These are phyloP conservation scores for Porphyrio hochstetteri DNA, from an alignment of 2,113 vertebrate species.

Conservation along the genomic window DNA sequence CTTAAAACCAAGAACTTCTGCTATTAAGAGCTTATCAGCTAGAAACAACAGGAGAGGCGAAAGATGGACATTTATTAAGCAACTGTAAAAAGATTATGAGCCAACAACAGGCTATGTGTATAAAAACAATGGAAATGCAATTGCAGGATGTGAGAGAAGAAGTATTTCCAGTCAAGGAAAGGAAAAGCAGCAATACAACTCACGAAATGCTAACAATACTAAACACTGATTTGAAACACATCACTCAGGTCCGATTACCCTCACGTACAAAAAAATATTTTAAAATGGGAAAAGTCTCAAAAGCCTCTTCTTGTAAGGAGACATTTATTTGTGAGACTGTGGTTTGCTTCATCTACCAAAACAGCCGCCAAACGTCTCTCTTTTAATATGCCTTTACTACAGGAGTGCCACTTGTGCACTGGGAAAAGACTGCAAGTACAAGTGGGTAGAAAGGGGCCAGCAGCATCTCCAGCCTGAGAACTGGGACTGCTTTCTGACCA, in stretches of 20 bases:
- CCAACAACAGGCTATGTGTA: not conserved
- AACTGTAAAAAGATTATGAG: not conserved
- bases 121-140: constrained; percentile 9
- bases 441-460: not conserved
- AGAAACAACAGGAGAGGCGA: not conserved
- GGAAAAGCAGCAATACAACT: not conserved
- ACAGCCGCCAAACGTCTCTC: not conserved
- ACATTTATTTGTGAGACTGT: not conserved
- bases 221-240: not conserved
- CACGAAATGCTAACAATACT: not conserved
- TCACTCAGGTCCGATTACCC: not conserved
- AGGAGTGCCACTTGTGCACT: not conserved
- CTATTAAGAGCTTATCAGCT: not conserved
- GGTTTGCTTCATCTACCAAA: not conserved
- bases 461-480: not conserved
- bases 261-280: not conserved
- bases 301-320: not conserved
- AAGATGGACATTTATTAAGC: not conserved
- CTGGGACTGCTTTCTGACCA: not conserved
- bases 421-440: not conserved
- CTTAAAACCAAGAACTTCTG: not conserved
- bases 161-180: not conserved
- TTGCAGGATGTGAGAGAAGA: not conserved
- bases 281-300: not conserved
- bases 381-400: not conserved